Conservation (phyloP, 1,140 invertebrate genomes). For the Monochamus saltuarius region DNA sequence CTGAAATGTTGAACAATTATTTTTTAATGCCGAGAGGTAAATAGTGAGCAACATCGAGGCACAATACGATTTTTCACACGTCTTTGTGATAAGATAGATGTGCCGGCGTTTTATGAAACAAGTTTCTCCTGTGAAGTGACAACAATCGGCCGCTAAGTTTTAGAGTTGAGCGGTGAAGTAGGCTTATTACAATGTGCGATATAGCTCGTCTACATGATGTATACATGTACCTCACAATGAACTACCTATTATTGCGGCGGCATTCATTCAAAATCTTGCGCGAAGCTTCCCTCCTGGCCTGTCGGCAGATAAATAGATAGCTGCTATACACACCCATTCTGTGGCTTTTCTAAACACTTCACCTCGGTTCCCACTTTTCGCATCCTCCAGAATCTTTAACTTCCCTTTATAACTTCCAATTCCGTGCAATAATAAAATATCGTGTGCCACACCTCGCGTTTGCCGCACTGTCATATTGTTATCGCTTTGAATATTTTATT, state of each 20-base stretch:
- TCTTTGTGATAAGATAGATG: not conserved
- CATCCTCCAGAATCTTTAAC: constrained; percentile 5
- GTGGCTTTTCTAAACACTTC: constrained; percentile 22
- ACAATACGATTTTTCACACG: not conserved
- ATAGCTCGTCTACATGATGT: constrained; percentile 24
- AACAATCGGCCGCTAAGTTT: not conserved
- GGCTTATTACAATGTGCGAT: constrained; percentile 28
- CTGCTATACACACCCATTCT: constrained; percentile 26
- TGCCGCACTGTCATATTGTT: no score
- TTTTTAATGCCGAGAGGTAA: not conserved
- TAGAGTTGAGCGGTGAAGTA: not conserved
- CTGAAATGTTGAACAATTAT: no score
- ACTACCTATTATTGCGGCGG: constrained; percentile 30
- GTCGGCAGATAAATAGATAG: constrained; percentile 32
- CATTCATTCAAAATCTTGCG: constrained; percentile 28
- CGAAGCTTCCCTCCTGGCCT: constrained; percentile 24
- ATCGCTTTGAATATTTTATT: no score
- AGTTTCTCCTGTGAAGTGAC: not conserved
- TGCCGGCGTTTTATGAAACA: not conserved
- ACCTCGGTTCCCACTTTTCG: not conserved
- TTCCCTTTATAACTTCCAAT: not conserved
- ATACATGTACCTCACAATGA: constrained; percentile 29
- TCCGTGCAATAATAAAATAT: no score
- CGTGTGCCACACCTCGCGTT: no score
- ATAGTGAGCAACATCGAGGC: not conserved